Evolutionary conservation across 2,888 invertebrate species (phyloP).

Genomic region (Caradrina clavipalpis): DNA sequence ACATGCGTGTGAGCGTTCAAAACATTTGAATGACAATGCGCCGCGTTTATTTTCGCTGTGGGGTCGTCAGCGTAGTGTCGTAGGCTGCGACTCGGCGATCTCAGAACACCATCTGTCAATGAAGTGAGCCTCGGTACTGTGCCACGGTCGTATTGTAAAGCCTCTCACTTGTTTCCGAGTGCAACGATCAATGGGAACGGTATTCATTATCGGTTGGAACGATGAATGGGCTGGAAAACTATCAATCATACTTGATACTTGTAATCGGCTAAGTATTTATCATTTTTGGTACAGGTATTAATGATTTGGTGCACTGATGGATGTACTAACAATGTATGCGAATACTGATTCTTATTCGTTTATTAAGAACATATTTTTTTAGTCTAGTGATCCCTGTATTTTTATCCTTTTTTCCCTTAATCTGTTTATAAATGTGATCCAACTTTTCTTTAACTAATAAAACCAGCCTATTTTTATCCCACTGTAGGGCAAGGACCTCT

Average conservation of each 20-base stretch:
- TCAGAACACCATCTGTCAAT: constrained; percentile 80
- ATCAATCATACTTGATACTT: constrained; percentile 41
- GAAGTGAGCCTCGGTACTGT: constrained; percentile 81
- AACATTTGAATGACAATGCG: constrained; percentile 84
- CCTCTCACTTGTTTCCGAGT: constrained; percentile 81
- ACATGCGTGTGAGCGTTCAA: constrained; percentile 67
- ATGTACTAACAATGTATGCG: not conserved
- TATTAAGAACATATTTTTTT: too few species aligned
- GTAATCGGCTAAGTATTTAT: constrained; percentile 20
- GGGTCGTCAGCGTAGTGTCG: constrained; percentile 81
- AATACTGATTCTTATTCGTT: too few species aligned
- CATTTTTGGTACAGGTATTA: constrained; percentile 10
- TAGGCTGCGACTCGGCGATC: constrained; percentile 70
- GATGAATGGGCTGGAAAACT: constrained; percentile 44
- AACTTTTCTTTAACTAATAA: not conserved
- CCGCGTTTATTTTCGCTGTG: constrained; percentile 71
- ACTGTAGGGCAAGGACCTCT: too few species aligned
- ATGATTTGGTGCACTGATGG: not conserved
- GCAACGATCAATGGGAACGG: constrained; percentile 59
- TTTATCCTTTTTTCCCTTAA: too few species aligned
- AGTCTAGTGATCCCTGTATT: too few species aligned
- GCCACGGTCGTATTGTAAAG: constrained; percentile 77
- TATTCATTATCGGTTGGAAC: constrained; percentile 16
- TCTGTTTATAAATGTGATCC: not conserved
- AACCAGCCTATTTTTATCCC: not conserved